Base-by-base conservation (phyloP, 2,113 vertebrate genomes). In the Hippotragus niger region DNA sequence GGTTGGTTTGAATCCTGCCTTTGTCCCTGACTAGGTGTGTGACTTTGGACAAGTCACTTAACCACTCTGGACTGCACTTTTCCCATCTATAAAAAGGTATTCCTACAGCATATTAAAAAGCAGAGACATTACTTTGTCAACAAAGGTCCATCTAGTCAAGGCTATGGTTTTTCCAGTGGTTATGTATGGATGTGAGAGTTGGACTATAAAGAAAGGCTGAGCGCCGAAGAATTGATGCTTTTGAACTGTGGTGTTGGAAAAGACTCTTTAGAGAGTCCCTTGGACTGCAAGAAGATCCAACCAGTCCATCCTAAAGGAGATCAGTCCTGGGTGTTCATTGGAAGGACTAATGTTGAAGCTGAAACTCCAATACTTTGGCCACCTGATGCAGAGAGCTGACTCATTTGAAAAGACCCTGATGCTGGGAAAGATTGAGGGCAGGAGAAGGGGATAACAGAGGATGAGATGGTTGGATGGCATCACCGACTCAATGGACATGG, bases 201-300 rank as follows among this genome's bases (percentile, higher is more conserved):
- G 16, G 33, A 67, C 62, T n/a, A 9, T 67, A n/a, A 67, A 67
- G 62, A 67, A n/a, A 67, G 16, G 16, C 16, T 67, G 62, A 19
- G 33, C 0, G 1, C 62, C 0, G 1, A 67, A n/a, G 62, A 67
- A n/a, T 4, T 67, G 7, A n/a, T n/a, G 62, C 16, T 67, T 67
- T 67, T 67, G 58, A 60, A 60, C 12, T 60, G 5, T 31, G 58
- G 27, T 60, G 16, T 67, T 67, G 33, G 33, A 67, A 7, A 67
- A 67, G 33, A n/a, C 62, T n/a, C 62, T 64, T n/a, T 16, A 64
- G 33, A 64, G 31, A 67, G 33, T 67, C 16, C 33, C 62, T 67
- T n/a, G 62, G 33, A 67, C 62, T 67, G 16, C 33, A 67, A n/a
- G 62, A 0, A 67, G 33, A n/a, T 19, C 7, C 62, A 67, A n/a